phyloP scores from a whole-genome alignment of 2,113 vertebrate genomes.

The Lasiurus borealis region DNA sequence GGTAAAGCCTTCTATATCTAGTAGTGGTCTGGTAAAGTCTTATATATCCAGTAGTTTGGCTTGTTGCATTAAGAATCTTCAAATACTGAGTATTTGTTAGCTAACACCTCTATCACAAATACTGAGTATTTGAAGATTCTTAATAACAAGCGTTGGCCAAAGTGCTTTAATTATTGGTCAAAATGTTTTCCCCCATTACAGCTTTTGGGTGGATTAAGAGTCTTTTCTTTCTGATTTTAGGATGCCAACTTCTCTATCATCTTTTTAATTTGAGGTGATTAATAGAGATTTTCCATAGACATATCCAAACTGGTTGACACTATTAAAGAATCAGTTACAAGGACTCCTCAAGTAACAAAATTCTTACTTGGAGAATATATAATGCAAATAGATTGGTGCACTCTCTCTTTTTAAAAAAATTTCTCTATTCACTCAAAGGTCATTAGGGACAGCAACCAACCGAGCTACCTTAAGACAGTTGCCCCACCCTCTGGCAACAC shows the following conservation, averaged over 20 bases:
- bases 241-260: not conserved
- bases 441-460: not conserved
- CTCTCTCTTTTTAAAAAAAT: too few species aligned
- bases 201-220: not conserved
- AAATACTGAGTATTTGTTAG: too few species aligned
- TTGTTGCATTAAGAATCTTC: too few species aligned
- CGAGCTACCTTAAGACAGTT: not conserved
- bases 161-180: slow-evolving; percentile 18
- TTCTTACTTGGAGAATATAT: not conserved
- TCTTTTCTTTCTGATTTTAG: not conserved
- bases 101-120: not conserved
- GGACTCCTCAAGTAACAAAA: slow-evolving; percentile 2
- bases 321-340: slow-evolving; percentile 18
- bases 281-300: not conserved
- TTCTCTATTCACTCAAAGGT: not conserved
- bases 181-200: not conserved
- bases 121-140: slow-evolving; percentile 5
- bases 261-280: slow-evolving; percentile 43
- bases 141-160: not conserved
- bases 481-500: not conserved
- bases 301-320: not conserved
- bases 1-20: too few species aligned
- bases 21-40: too few species aligned
- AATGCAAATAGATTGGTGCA: not conserved
- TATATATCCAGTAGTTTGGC: too few species aligned